Percentiles rank a stretch among this genome's conserved stretches.
These are phyloP conservation scores for Conger conger DNA, from an alignment of 2,113 vertebrate species.

Conservation along the genomic window DNA sequence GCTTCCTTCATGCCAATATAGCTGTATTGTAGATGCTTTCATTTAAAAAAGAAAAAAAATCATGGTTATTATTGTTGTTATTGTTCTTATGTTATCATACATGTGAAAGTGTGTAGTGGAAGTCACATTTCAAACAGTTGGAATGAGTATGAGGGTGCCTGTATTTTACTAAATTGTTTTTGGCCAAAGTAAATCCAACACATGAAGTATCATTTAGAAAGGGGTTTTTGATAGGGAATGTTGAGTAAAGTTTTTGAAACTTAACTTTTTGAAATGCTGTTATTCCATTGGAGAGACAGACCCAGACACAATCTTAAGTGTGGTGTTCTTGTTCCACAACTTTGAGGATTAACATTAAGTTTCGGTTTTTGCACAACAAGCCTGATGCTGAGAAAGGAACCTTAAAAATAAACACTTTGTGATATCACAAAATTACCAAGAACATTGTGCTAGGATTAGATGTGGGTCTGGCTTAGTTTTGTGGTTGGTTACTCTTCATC, in stretches of 20 bases:
- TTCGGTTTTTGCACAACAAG: neutral
- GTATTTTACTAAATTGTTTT: conserved; percentile 20
- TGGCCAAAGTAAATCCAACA: conserved; percentile 31
- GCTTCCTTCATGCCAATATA: conserved; percentile 73
- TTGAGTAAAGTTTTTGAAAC: neutral
- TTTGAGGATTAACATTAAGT: neutral
- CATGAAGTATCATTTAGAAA: conserved; percentile 35
- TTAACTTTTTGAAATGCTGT: neutral
- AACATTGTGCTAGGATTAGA: neutral
- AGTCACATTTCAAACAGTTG: conserved; percentile 19
- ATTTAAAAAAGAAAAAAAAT: neutral
- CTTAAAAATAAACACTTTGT: neutral
- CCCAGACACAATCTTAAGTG: neutral
- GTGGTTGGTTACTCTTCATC: neutral
- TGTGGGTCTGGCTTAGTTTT: neutral
- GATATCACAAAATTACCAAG: neutral
- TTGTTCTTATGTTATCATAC: conserved; percentile 23
- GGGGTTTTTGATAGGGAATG: conserved; percentile 10
- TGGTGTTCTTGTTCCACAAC: neutral
- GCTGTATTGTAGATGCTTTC: conserved; percentile 70
- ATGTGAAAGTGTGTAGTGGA: conserved; percentile 24
- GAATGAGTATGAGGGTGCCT: neutral
- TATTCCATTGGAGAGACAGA: neutral
- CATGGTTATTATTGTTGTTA: conserved; percentile 2
- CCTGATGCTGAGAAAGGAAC: neutral